Evolutionary conservation across 2,888 invertebrate genomes (phyloP).

Genomic region (Parthenolecanium corni): DNA sequence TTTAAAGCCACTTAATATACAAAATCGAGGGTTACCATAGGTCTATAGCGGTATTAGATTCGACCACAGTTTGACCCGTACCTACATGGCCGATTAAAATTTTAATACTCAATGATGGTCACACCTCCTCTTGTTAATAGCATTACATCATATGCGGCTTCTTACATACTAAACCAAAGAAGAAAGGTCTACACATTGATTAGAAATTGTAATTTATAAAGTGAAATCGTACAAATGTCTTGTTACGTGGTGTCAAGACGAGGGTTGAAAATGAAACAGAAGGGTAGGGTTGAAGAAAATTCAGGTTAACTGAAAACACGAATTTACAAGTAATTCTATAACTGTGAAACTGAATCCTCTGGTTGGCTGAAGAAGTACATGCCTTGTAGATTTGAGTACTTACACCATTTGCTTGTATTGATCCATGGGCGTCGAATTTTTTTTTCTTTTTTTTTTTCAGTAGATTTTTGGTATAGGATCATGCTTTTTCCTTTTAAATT

Average conservation of each 20-base stretch:
- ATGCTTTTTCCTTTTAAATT: too few relatives aligned
- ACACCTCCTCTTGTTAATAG: background rate
- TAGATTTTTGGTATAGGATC: too few relatives aligned
- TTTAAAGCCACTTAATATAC: too few relatives aligned
- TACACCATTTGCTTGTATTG: too few relatives aligned
- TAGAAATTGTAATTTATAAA: slow-evolving; percentile 22
- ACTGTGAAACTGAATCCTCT: too few relatives aligned
- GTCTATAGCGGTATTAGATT: background rate
- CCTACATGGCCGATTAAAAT: background rate
- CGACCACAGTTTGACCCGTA: background rate
- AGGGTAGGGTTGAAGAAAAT: background rate
- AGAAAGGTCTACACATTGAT: slow-evolving; percentile 11
- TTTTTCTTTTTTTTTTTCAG: too few relatives aligned
- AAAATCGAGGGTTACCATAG: background rate
- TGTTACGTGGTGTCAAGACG: background rate
- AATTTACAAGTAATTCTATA: background rate
- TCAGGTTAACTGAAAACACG: background rate
- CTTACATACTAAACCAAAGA: background rate
- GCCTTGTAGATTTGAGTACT: too few relatives aligned
- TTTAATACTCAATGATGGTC: background rate
- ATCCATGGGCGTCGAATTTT: too few relatives aligned
- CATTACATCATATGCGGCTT: background rate
- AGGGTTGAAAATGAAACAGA: too few relatives aligned
- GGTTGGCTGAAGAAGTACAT: too few relatives aligned
- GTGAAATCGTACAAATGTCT: slow-evolving; percentile 23